A percentile compares a stretch with the other conserved stretches of the same genome.
These are phyloP conservation scores for Oreochromis niloticus DNA, from an alignment of 2,113 vertebrate species.

Conservation along the genomic window DNA sequence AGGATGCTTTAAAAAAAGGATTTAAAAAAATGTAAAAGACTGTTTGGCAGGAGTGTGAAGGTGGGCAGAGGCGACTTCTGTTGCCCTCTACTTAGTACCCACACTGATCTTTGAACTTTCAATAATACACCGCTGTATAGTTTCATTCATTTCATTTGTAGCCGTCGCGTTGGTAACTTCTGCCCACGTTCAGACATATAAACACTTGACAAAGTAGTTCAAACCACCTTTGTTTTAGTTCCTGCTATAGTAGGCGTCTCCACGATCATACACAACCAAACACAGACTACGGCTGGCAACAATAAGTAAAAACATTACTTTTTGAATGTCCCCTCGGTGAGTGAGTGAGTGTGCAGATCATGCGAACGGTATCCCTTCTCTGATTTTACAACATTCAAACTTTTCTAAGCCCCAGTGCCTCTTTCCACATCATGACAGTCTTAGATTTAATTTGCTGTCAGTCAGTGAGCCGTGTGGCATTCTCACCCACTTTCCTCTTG, in stretches of 20 bases:
- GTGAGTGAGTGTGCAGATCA: not conserved
- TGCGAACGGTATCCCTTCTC: not conserved
- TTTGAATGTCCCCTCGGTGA: not conserved
- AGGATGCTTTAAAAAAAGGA: not conserved
- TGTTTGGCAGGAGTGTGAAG: not conserved
- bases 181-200: not conserved
- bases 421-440: conserved; percentile 42
- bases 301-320: not conserved
- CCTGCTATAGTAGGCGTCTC: not conserved
- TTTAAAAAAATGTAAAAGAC: not conserved
- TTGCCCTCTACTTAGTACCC: not conserved
- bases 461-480: conserved; percentile 6
- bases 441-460: conserved; percentile 14
- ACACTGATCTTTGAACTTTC: not conserved
- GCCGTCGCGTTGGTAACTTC: not conserved
- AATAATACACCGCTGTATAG: not conserved
- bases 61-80: not conserved
- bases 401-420: not conserved
- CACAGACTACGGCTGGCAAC: not conserved
- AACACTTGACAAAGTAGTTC: not conserved
- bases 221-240: not conserved
- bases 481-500: not conserved
- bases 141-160: not conserved
- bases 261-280: not conserved
- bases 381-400: not conserved